phyloP scores from a whole-genome alignment of 1,140 invertebrate genomes.

The Chelonus insularis region DNA sequence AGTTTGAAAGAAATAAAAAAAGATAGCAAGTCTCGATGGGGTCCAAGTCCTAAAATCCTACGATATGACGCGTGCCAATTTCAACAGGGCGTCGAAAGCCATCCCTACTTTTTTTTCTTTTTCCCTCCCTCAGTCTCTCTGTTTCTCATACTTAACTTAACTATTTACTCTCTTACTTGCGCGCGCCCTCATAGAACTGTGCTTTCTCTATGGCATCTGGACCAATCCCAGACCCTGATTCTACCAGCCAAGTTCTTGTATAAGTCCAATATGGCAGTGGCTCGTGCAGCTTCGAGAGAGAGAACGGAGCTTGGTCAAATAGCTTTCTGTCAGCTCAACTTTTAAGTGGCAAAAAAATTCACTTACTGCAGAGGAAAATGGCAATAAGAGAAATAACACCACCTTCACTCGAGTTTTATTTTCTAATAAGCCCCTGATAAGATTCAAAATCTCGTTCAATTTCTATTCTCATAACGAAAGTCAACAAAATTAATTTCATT shows the following conservation, averaged over 20 bases:
- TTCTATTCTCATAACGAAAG: too few relatives aligned
- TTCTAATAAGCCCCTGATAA: too few relatives aligned
- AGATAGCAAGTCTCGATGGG: slow-evolving; percentile 22
- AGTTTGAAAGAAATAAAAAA: slow-evolving; percentile 13
- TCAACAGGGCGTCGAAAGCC: slow-evolving; percentile 48
- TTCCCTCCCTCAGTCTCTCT: slow-evolving; percentile 4
- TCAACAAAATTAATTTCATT: too few relatives aligned
- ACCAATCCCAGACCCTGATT: slow-evolving; percentile 43
- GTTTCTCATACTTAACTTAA: background rate
- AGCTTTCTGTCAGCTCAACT: slow-evolving; percentile 17
- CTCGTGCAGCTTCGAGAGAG: slow-evolving; percentile 16
- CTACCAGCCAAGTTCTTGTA: slow-evolving; percentile 32
- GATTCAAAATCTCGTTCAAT: too few relatives aligned
- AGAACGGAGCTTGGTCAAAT: slow-evolving; percentile 16
- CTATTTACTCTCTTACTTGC: slow-evolving; percentile 23
- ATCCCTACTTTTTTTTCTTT: slow-evolving; percentile 27
- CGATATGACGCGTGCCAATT: slow-evolving; percentile 55
- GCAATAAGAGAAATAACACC: background rate
- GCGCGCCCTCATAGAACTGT: slow-evolving; percentile 41
- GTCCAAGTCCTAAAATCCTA: slow-evolving; percentile 38
- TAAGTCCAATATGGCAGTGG: slow-evolving; percentile 55
- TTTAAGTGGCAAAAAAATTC: slow-evolving; percentile 27
- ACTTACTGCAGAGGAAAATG: slow-evolving; percentile 5
- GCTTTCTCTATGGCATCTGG: slow-evolving; percentile 38
- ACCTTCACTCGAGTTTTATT: background rate